These are phyloP conservation scores for Hetaerina titia DNA, from an alignment of 2,888 invertebrate genomes.

Conservation along the genomic window DNA sequence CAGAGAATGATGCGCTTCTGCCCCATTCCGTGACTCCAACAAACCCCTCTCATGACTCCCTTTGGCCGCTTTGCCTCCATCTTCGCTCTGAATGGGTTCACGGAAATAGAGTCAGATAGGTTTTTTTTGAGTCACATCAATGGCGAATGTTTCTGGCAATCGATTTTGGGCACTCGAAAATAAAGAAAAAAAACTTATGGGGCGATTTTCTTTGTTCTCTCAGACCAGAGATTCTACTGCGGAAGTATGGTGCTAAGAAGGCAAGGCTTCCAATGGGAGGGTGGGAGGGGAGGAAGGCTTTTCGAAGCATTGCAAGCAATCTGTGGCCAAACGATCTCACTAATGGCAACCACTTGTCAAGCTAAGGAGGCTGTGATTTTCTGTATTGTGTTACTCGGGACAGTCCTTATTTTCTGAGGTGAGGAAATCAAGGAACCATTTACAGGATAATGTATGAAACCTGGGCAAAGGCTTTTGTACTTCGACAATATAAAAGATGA, in stretches of 20 bases:
- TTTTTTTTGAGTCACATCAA: not conserved
- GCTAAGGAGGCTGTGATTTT: not conserved
- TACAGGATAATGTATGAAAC: not conserved
- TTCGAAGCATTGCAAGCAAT: slow-evolving; percentile 19
- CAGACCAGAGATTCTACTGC: not conserved
- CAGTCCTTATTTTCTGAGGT: slow-evolving; percentile 23
- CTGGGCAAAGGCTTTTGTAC: not conserved
- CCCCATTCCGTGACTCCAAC: too few relatives aligned
- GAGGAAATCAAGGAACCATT: slow-evolving; percentile 32
- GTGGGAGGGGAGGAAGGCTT: not conserved
- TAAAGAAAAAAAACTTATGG: not conserved
- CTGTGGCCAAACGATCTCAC: not conserved
- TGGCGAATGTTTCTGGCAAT: not conserved
- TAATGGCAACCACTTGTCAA: slow-evolving; percentile 27
- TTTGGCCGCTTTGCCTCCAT: not conserved
- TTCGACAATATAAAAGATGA: not conserved
- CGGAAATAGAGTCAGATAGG: too few relatives aligned
- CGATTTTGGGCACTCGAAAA: not conserved
- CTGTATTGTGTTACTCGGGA: not conserved
- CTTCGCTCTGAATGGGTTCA: too few relatives aligned
- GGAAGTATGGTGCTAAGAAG: not conserved
- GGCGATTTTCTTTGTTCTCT: not conserved
- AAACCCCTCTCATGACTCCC: too few relatives aligned
- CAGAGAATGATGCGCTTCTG: not conserved
- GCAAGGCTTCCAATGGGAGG: not conserved